Conservation (phyloP, 2,797 vertebrate genomes). For the Sebastes ruberrimus region DNA sequence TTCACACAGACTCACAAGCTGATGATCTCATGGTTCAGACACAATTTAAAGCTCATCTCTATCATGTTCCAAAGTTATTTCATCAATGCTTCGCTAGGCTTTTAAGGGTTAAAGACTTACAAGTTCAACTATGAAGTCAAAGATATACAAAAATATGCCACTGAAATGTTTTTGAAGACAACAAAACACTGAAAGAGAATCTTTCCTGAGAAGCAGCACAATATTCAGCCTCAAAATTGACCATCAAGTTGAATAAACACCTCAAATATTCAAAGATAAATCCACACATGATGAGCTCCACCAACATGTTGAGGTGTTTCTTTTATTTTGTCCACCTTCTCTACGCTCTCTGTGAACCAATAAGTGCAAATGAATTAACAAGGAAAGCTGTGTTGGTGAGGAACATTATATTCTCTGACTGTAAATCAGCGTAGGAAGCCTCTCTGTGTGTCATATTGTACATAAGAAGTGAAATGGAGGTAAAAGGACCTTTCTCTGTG, state of each 20-base stretch:
- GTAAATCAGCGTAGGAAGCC: conserved; percentile 48
- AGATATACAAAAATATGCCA: not conserved
- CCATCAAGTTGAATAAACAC: not conserved
- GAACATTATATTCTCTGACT: conserved; percentile 1
- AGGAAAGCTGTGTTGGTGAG: not conserved
- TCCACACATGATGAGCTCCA: not conserved
- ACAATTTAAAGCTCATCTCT: too few species aligned
- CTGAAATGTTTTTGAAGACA: too few species aligned
- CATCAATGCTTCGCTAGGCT: too few species aligned
- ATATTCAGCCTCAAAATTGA: not conserved
- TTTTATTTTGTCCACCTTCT: not conserved
- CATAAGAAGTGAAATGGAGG: conserved; percentile 24
- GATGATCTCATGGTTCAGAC: too few species aligned
- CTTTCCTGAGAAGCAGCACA: not conserved
- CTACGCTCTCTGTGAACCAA: not conserved
- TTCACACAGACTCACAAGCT: too few species aligned
- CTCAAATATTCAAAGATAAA: not conserved
- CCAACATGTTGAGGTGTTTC: not conserved
- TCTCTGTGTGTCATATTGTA: conserved; percentile 27
- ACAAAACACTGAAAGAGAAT: too few species aligned
- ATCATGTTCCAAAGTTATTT: too few species aligned
- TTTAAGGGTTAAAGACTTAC: too few species aligned
- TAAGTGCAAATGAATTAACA: conserved; percentile 32
- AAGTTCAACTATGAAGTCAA: not conserved
- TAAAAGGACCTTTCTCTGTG: conserved; percentile 9